Evolutionary conservation across 2,113 vertebrate species (phyloP).

Genomic region (Eolophus roseicapilla): DNA sequence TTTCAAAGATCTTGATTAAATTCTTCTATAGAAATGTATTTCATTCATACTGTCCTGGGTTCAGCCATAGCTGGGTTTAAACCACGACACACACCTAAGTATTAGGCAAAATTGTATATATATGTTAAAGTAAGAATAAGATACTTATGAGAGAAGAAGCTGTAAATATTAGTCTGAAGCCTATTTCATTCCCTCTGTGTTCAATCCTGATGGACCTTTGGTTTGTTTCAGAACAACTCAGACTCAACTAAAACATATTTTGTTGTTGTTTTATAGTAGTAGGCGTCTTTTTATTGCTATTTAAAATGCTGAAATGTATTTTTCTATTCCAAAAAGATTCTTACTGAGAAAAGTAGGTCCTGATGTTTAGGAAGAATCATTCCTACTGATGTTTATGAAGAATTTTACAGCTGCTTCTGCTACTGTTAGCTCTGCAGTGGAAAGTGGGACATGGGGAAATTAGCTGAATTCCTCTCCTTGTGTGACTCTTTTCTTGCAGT

Average conservation of each 20-base stretch:
- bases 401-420: background rate
- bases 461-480: background rate
- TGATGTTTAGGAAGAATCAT: background rate
- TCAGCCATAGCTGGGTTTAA: background rate
- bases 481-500: background rate
- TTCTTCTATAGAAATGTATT: background rate
- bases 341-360: background rate
- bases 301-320: background rate
- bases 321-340: background rate
- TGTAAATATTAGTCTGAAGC: background rate
- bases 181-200: background rate
- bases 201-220: background rate
- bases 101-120: background rate
- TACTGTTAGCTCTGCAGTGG: background rate
- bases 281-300: background rate
- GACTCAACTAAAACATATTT: background rate
- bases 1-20: conserved; percentile 35
- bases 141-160: background rate
- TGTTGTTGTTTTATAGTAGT: background rate
- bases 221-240: conserved; percentile 11
- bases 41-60: background rate
- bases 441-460: background rate
- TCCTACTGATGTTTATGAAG: background rate
- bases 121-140: background rate
- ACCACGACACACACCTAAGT: background rate